These are phyloP conservation scores for Eurosta solidaginis DNA, from an alignment of 1,140 invertebrate species.

Conservation along the genomic window DNA sequence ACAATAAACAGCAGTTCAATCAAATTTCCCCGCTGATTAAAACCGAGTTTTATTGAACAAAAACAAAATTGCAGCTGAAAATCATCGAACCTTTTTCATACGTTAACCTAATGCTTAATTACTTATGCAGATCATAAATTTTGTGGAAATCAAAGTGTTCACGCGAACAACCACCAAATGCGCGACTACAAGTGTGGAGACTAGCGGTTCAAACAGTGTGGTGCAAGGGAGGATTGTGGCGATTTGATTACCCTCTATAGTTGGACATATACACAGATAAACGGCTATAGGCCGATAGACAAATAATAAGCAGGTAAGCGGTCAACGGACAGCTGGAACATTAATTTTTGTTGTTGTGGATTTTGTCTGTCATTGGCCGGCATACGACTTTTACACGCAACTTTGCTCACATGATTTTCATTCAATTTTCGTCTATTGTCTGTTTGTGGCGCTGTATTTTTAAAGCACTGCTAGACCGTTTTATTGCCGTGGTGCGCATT, in stretches of 20 bases:
- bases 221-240: not conserved
- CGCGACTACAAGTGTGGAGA: not conserved
- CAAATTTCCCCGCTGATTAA: not conserved
- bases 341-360: constrained; percentile 4
- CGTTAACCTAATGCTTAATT: not conserved
- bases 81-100: not conserved
- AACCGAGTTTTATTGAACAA: not conserved
- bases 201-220: not conserved
- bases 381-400: not conserved
- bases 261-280: not conserved
- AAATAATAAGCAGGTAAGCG: not conserved
- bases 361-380: not conserved
- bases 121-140: not conserved
- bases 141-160: not conserved
- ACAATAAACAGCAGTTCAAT: not conserved
- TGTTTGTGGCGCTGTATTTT: not conserved
- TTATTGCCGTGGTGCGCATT: not conserved
- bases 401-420: not conserved
- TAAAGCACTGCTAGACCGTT: too few relatives aligned
- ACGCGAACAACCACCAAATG: not conserved
- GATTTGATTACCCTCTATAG: not conserved
- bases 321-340: constrained; percentile 1
- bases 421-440: not conserved
- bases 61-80: not conserved
- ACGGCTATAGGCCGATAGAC: not conserved